These are phyloP conservation scores for Haliaeetus leucogaster DNA, from an alignment of 2,113 vertebrate genomes.

Conservation along the genomic window DNA sequence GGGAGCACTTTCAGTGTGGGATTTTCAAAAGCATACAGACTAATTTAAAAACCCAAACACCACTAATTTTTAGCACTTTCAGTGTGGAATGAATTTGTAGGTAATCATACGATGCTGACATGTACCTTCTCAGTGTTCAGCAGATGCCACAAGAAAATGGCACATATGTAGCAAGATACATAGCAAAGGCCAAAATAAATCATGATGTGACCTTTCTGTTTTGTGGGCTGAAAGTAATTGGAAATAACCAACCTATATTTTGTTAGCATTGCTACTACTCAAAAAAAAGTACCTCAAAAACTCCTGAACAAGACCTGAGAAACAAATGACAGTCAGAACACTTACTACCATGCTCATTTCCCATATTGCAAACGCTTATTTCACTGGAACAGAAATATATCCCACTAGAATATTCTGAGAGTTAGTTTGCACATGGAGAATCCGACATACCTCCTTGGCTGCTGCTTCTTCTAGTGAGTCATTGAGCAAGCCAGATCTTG, in stretches of 20 bases:
- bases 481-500: neutral
- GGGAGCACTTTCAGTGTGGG: neutral
- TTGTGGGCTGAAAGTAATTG: neutral
- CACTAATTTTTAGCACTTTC: neutral
- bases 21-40: neutral
- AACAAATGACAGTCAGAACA: neutral
- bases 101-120: neutral
- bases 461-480: neutral
- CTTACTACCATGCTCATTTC: neutral
- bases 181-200: neutral
- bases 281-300: neutral
- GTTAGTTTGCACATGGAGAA: neutral
- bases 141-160: neutral
- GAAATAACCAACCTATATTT: neutral
- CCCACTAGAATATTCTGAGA: neutral
- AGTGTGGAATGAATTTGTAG: neutral
- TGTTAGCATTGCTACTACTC: neutral
- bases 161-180: neutral
- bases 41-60: neutral
- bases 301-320: neutral
- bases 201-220: neutral
- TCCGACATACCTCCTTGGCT: neutral
- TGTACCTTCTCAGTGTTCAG: neutral
- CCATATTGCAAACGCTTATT: neutral
- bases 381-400: neutral